These are phyloP conservation scores for Abrostola triplasia DNA, from an alignment of 2,888 invertebrate genomes.

Conservation along the genomic window DNA sequence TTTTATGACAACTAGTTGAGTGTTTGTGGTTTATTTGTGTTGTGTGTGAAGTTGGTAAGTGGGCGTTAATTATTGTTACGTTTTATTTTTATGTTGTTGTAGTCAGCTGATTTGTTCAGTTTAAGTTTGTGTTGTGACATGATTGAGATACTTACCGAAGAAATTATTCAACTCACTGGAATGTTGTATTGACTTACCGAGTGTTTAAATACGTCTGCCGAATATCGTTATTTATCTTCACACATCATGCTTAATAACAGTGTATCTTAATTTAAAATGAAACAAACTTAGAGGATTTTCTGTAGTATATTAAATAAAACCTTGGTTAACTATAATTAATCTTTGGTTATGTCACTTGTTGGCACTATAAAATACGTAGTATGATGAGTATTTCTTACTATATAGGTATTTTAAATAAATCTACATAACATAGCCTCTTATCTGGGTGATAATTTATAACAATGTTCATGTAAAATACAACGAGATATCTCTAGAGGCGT, in stretches of 20 bases:
- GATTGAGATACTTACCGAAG: background rate
- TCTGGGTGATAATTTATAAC: conserved; percentile 48
- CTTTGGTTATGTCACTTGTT: conserved; percentile 38
- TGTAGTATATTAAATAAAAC: conserved; percentile 23
- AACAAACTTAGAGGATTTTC: conserved; percentile 23
- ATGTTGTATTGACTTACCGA: background rate
- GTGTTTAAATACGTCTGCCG: background rate
- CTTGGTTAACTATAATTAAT: conserved; percentile 39
- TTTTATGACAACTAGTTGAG: conserved; percentile 49
- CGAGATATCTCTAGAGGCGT: conserved; percentile 17
- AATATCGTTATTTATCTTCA: background rate
- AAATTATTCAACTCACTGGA: background rate
- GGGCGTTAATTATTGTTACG: conserved; percentile 27
- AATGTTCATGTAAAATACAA: conserved; percentile 19
- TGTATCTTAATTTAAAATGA: background rate
- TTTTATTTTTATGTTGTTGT: conserved; percentile 34
- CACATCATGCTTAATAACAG: background rate
- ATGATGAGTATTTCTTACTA: conserved; percentile 26
- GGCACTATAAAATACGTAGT: conserved; percentile 21
- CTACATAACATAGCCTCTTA: conserved; percentile 34
- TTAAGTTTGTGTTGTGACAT: conserved; percentile 23
- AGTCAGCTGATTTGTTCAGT: conserved; percentile 46
- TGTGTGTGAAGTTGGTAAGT: conserved; percentile 58
- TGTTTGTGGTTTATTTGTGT: conserved; percentile 55
- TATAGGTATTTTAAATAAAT: conserved; percentile 40